Evolutionary conservation across 2,113 vertebrate genomes (phyloP).

Genomic region (Mastomys coucha): DNA sequence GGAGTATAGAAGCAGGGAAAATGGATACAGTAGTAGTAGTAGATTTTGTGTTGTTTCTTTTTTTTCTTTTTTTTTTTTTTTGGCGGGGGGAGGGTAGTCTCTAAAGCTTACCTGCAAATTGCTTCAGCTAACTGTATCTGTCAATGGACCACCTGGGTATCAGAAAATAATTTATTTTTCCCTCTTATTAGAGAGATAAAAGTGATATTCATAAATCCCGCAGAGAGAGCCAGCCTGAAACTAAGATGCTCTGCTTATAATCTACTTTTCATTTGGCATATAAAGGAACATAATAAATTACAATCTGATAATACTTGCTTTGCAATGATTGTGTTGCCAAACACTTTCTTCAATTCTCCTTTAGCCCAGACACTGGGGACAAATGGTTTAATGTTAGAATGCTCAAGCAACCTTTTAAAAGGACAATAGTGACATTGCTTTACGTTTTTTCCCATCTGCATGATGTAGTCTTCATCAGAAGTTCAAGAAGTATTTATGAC

Average conservation of each 20-base stretch:
- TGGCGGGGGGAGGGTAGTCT: not conserved
- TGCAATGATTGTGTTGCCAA: not conserved
- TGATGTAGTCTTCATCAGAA: not conserved
- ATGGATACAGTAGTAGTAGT: not conserved
- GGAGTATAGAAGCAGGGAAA: not conserved
- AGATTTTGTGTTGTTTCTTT: not conserved
- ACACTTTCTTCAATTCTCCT: not conserved
- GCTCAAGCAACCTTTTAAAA: constrained; percentile 19
- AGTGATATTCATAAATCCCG: constrained; percentile 18
- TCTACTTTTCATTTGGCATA: constrained; percentile 36
- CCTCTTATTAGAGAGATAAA: constrained; percentile 1
- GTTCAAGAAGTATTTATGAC: not conserved
- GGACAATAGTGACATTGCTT: not conserved
- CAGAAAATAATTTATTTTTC: constrained; percentile 40
- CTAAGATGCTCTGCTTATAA: constrained; percentile 48
- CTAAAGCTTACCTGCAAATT: not conserved
- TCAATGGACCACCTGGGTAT: not conserved
- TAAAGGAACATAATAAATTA: constrained; percentile 40
- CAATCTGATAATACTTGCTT: constrained; percentile 1
- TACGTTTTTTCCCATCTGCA: not conserved
- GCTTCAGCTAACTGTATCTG: not conserved
- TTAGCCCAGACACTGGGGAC: not conserved
- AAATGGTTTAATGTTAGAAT: not conserved
- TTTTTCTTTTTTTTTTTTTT: not conserved
- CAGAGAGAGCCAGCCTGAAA: constrained; percentile 14